Evolutionary conservation across 2,113 vertebrate genomes (phyloP), one percentile per base, ranked within the genome.

Genomic region (Nyctibius bracteatus): DNA sequence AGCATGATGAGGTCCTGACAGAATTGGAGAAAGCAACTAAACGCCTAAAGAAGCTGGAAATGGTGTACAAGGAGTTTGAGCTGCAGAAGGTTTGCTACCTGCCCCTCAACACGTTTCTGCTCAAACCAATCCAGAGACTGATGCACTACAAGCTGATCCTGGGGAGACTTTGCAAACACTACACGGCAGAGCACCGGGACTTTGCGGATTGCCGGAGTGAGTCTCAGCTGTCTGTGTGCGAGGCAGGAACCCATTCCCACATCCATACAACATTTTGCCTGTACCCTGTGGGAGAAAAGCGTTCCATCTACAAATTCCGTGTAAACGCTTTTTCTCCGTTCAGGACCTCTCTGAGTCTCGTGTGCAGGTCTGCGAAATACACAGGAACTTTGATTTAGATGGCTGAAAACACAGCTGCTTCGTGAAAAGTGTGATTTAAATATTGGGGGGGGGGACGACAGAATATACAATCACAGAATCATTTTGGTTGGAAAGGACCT

Each of bases 1-100:
- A 99, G 92, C 99, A 99, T 0, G 98, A 98, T 2, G 98, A 99
- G 95, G 98, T 99, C 67, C 93, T 99, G 85, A 98, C 98, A 0
- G 99, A 99, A 92, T 97, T 99, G 98, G 99, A 99, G 96, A 99
- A 98, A 92, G 98, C 99, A 52, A 98, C 98, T 16, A 98, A 98
- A 83, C 96, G 97, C 90, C 97, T 98, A 37, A 99, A 98, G 97
- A 99, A 98, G 96, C 98, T 99, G 85, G 99, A 99, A 97, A 97
- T 96, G 0, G 98, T 99, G 63, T 99, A 98, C 97, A 99, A 98
- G 84, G 99, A 99, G 94, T 99, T 99, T 65, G 99, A 99, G 94
- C 98, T 99, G 81, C 99, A 99, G 98, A 99, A 99, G 77, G 99
- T 99, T 73, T 99, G 99, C 98, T 99, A 99, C 97, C 95, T 99